Base-by-base conservation (phyloP, 2,888 invertebrate genomes). In the Eulithis testata region DNA sequence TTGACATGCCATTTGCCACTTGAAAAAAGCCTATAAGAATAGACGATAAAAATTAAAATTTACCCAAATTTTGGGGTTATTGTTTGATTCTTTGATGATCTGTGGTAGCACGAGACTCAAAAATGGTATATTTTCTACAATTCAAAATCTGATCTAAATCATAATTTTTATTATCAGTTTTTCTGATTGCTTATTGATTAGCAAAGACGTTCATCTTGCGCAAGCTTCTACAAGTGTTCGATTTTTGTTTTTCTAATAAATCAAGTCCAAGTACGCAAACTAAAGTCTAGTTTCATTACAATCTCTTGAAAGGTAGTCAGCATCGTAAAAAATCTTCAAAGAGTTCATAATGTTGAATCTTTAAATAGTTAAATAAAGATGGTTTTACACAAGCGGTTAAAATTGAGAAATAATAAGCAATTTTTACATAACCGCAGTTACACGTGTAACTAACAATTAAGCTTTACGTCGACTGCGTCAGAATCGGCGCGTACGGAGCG, bases 321-420 rank as follows among this genome's bases (percentile, higher is more conserved):
- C 59, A 12, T 66, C 66, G 66, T 66, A 66, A 66, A 65, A 60
- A 66, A 66, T 63, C 64, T 58, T 64, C 61, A 68, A 68, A 68
- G 67, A 64, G 61, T 58, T 61, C 61, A 54, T 67, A 54, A 67
- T 47, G 61, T 36, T 49, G 36, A 53, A 58, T 59, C 51, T 59
- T 60, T 40, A 65, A 65, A 68, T 62, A 65, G 58, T 51, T 52
- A 0, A 21, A 4, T 52, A 36, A 57, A 43, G 52, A 31, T 53
- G 43, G 2, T 57, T 7, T 57, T 52, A 57, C 47, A 61, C 60
- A n/a, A 36, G 52, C 57, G 11, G 53, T 57, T 31, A 60, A 43
- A 43, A 51, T 56, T 53, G 52, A 52, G 47, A 51, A 51, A 60
- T 50, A n/a, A 40, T 11, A 3, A 21, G 49, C 21, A 11, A 49